Conservation (phyloP, 1,140 invertebrate genomes). For the Drosophila punjabiensis region DNA sequence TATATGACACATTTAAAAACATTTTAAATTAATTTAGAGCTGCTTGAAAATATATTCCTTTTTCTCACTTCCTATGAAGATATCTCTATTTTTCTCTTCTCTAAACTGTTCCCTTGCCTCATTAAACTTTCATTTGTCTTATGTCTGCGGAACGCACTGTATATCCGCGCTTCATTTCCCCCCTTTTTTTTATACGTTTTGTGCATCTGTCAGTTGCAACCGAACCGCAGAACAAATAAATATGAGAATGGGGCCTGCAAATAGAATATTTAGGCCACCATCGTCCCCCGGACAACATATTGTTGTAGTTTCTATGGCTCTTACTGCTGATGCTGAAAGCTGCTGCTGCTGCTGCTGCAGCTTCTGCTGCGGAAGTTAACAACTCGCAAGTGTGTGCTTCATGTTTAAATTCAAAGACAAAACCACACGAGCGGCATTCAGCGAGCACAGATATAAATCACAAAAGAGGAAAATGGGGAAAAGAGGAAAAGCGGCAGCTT, state of each 20-base stretch:
- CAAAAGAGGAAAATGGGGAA: neutral
- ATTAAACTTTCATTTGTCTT: constrained; percentile 5
- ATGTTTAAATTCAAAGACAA: constrained; percentile 36
- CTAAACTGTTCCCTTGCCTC: neutral
- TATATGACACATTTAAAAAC: neutral
- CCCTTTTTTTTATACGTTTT: constrained; percentile 10
- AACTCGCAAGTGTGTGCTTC: constrained; percentile 27
- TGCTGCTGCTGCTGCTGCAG: neutral
- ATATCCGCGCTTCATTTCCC: constrained; percentile 2
- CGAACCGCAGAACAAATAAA: constrained; percentile 48
- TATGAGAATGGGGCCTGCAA: constrained; percentile 48
- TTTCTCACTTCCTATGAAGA: neutral
- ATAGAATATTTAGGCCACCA: constrained; percentile 56
- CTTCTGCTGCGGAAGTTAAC: constrained; percentile 37
- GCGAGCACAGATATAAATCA: constrained; percentile 39
- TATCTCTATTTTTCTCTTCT: too few species aligned
- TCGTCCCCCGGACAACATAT: constrained; percentile 34
- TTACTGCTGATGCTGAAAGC: neutral
- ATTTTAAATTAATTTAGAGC: neutral
- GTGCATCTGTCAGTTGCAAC: constrained; percentile 46
- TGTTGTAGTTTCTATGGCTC: constrained; percentile 22
- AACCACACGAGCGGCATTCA: constrained; percentile 38
- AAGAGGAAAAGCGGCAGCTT: constrained; percentile 1
- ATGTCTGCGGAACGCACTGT: constrained; percentile 7
- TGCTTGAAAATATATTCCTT: neutral